These are phyloP conservation scores for Drosophila nigricruria DNA, from an alignment of 2,888 invertebrate species.

Conservation along the genomic window DNA sequence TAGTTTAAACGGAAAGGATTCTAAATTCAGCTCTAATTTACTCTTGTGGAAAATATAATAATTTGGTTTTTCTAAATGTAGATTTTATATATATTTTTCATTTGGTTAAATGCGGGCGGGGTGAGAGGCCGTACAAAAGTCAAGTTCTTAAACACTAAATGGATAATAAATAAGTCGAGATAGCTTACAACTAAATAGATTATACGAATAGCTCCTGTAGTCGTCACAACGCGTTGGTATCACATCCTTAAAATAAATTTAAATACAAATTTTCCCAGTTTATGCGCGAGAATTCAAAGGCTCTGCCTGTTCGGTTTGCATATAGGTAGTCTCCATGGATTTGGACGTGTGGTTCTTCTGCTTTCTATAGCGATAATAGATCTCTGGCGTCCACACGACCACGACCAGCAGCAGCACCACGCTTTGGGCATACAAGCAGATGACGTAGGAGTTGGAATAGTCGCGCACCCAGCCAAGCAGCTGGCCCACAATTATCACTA, in stretches of 20 bases:
- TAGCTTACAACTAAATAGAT: slow-evolving; percentile 30
- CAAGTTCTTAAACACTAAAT: slow-evolving; percentile 36
- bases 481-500: slow-evolving; percentile 89
- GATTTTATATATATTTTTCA: slow-evolving; percentile 40
- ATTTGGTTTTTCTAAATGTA: slow-evolving; percentile 44
- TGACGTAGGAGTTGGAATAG: slow-evolving; percentile 87
- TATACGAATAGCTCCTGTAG: slow-evolving; percentile 8
- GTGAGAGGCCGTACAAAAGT: slow-evolving; percentile 58
- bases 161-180: slow-evolving; percentile 68
- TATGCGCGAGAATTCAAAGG: slow-evolving; percentile 48
- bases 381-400: slow-evolving; percentile 88
- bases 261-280: slow-evolving; percentile 3
- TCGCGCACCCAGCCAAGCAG: slow-evolving; percentile 89
- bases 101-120: slow-evolving; percentile 28
- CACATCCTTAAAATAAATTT: slow-evolving; percentile 39
- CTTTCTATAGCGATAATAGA: slow-evolving; percentile 85
- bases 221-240: slow-evolving; percentile 34
- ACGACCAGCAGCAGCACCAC: slow-evolving; percentile 86
- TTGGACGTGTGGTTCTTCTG: slow-evolving; percentile 59
- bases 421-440: slow-evolving; percentile 89
- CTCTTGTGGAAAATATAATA: slow-evolving; percentile 42
- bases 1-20: slow-evolving; percentile 43
- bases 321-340: slow-evolving; percentile 66
- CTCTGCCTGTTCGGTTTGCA: slow-evolving; percentile 47
- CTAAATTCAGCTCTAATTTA: slow-evolving; percentile 46